phyloP scores from a whole-genome alignment of 2,113 vertebrate species.

The Antechinus flavipes region DNA sequence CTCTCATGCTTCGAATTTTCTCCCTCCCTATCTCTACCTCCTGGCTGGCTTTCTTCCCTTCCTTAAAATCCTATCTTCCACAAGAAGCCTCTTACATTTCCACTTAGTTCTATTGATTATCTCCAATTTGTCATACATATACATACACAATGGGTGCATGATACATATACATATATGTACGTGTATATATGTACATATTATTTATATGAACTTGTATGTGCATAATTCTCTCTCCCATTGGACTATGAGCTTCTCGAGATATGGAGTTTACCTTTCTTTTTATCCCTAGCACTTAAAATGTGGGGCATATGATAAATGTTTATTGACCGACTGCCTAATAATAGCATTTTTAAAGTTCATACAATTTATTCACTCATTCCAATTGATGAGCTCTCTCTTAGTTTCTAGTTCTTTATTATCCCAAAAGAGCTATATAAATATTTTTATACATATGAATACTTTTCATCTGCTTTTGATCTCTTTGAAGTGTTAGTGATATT shows the following conservation, averaged over 20 bases:
- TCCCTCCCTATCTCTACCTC: neutral
- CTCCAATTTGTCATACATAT: neutral
- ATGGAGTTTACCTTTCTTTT: neutral
- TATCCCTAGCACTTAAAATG: neutral
- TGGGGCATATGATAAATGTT: neutral
- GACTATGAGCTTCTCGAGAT: neutral
- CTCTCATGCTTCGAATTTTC: neutral
- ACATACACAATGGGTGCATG: neutral
- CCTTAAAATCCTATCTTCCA: neutral
- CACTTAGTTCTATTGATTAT: neutral
- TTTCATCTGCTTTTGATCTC: neutral
- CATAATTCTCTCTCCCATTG: neutral
- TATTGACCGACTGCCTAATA: neutral
- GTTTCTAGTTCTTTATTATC: neutral
- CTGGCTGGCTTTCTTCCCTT: neutral
- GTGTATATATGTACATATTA: no score
- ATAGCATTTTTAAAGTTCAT: neutral
- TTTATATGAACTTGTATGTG: neutral
- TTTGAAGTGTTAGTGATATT: neutral
- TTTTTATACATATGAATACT: neutral
- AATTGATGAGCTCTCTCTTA: neutral
- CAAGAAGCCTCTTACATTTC: neutral
- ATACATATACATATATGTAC: no score
- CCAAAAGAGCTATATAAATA: neutral
- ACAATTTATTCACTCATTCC: neutral